Evolutionary conservation across 2,888 invertebrate species (phyloP).

Genomic region (Baccha elongata): DNA sequence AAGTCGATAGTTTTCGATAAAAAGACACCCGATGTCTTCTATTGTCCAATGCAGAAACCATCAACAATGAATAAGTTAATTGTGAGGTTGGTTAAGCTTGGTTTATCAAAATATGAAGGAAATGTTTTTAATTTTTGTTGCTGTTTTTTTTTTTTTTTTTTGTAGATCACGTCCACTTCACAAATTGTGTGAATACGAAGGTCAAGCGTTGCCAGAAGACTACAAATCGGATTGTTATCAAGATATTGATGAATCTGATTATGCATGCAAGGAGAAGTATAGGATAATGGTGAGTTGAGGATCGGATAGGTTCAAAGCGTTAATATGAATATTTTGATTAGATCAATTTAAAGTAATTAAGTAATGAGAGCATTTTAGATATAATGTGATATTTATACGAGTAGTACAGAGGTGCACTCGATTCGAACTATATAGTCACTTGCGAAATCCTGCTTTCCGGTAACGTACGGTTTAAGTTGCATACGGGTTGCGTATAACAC

Average conservation of each 20-base stretch:
- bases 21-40: constrained; percentile 90
- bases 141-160: constrained; percentile 10
- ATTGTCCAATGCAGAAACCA: constrained; percentile 91
- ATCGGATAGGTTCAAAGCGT: too few species aligned
- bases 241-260: constrained; percentile 90
- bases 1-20: constrained; percentile 91
- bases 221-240: constrained; percentile 91
- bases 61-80: constrained; percentile 89
- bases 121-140: background rate
- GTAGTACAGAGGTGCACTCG: too few species aligned
- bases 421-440: too few species aligned
- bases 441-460: too few species aligned
- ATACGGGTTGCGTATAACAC: too few species aligned
- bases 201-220: constrained; percentile 87
- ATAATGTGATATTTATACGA: too few species aligned
- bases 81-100: constrained; percentile 83
- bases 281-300: constrained; percentile 87
- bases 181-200: constrained; percentile 89
- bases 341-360: too few species aligned
- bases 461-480: too few species aligned
- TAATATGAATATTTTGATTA: too few species aligned
- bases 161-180: constrained; percentile 86
- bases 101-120: background rate
- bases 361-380: too few species aligned
- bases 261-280: constrained; percentile 91